phyloP scores from a whole-genome alignment of 2,888 invertebrate species.

The Agrotis puta region DNA sequence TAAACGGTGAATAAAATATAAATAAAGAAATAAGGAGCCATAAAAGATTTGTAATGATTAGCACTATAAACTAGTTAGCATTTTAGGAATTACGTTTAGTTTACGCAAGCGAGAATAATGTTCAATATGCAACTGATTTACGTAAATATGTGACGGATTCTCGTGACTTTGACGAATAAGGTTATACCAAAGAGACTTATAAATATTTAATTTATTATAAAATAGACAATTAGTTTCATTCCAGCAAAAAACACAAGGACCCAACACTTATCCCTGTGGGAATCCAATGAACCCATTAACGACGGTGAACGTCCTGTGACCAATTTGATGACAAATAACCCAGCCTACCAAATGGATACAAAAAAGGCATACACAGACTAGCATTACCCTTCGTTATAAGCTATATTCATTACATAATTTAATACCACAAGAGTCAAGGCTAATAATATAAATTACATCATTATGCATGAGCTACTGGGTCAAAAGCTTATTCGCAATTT shows the following conservation, averaged over 20 bases:
- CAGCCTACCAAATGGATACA: neutral
- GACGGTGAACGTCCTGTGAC: neutral
- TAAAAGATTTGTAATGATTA: neutral
- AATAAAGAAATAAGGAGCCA: neutral
- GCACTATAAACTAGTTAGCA: neutral
- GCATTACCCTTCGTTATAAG: constrained; percentile 30
- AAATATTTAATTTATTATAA: neutral
- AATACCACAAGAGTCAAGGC: constrained; percentile 46
- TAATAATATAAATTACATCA: constrained; percentile 50
- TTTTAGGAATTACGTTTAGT: neutral
- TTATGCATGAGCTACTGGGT: constrained; percentile 39
- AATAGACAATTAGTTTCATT: neutral
- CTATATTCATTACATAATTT: constrained; percentile 37
- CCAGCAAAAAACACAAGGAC: neutral
- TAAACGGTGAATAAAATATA: neutral
- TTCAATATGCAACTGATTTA: constrained; percentile 1
- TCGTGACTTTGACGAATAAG: neutral
- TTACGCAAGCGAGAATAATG: constrained; percentile 2
- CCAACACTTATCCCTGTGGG: neutral
- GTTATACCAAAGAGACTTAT: neutral
- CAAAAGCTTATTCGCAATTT: constrained; percentile 42
- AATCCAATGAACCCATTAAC: neutral
- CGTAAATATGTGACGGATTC: neutral
- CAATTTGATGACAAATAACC: neutral
- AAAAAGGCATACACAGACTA: constrained; percentile 8